Percentiles rank a stretch among this genome's conserved stretches.
Evolutionary conservation across 2,113 vertebrate species (phyloP).

Genomic region (Bothrops jararaca): DNA sequence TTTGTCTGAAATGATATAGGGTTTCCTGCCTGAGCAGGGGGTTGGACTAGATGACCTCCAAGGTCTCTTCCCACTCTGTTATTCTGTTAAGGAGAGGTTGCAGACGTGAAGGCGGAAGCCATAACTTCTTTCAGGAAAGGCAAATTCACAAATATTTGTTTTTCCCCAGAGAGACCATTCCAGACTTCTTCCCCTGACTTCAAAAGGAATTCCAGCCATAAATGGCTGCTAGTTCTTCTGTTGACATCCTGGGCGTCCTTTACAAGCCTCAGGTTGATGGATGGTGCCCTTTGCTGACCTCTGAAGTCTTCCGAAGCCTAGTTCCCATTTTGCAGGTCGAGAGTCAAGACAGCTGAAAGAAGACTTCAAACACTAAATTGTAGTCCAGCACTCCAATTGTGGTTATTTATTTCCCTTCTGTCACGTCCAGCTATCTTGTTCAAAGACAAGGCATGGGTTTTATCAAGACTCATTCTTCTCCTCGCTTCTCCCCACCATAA

Average conservation of each 20-base stretch:
- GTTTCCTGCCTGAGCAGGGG: no score
- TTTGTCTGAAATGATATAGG: no score
- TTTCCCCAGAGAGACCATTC: neutral
- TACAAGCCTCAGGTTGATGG: neutral
- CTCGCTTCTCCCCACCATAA: neutral
- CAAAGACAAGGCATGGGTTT: neutral
- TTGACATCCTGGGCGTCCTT: slow-evolving; percentile 29
- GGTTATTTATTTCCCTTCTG: neutral
- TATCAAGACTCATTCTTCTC: neutral
- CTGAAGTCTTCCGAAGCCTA: neutral
- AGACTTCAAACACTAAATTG: neutral
- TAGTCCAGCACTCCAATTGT: neutral
- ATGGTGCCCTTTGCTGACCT: neutral
- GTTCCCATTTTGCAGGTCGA: neutral
- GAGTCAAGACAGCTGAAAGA: neutral
- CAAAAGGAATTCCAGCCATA: slow-evolving; percentile 40
- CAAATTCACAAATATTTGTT: neutral
- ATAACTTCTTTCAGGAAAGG: neutral
- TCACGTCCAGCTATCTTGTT: no score
- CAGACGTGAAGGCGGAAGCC: neutral
- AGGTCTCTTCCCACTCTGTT: no score
- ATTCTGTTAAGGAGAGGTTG: neutral
- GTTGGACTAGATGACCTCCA: no score
- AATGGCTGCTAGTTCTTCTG: slow-evolving; percentile 31
- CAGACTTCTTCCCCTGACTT: neutral